These are phyloP conservation scores for Papilio protenor DNA, from an alignment of 2,888 invertebrate genomes.

Conservation along the genomic window DNA sequence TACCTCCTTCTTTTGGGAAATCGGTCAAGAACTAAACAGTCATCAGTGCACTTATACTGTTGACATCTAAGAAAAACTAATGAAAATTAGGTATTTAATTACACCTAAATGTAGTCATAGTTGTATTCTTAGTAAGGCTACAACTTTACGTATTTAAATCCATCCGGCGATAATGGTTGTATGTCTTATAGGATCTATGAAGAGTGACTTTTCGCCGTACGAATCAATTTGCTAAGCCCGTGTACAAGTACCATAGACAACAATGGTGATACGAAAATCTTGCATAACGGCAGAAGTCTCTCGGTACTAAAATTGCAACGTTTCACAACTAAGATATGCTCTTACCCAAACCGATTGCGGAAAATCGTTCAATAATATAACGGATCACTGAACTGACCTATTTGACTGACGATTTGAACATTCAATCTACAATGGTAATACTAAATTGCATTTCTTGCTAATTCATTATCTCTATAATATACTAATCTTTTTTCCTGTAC, in stretches of 20 bases:
- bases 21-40: too few species aligned
- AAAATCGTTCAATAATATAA: constrained; percentile 60
- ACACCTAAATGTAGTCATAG: too few species aligned
- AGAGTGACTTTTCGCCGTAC: not conserved
- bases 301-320: constrained; percentile 56
- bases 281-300: constrained; percentile 57
- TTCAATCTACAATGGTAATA: not conserved
- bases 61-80: too few species aligned
- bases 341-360: constrained; percentile 71
- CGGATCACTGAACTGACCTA: constrained; percentile 31
- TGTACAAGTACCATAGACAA: constrained; percentile 10
- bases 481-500: not conserved
- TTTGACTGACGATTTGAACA: constrained; percentile 22
- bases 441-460: not conserved
- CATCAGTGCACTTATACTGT: too few species aligned
- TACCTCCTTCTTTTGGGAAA: too few species aligned
- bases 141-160: too few species aligned
- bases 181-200: not conserved
- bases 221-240: not conserved
- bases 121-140: too few species aligned
- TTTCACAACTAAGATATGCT: constrained; percentile 68
- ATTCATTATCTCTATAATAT: not conserved
- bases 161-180: not conserved
- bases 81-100: too few species aligned
- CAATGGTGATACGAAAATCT: constrained; percentile 48